A percentile compares a stretch with the other conserved stretches of the same genome.
These are phyloP conservation scores for Noctua janthe DNA, from an alignment of 2,888 invertebrate species.

Conservation along the genomic window DNA sequence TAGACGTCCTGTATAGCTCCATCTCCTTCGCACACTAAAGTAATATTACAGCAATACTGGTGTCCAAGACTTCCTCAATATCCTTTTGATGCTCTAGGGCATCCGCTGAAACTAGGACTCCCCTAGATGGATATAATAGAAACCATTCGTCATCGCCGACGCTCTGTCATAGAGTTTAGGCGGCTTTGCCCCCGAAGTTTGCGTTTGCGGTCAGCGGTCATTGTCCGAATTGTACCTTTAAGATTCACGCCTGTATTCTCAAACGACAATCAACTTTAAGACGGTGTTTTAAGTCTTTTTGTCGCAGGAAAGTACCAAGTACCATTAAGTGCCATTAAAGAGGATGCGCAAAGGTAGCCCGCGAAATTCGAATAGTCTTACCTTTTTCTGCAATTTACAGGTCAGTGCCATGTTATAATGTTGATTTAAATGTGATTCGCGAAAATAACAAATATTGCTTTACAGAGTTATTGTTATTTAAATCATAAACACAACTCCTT, in stretches of 20 bases:
- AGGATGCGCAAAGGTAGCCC: background rate
- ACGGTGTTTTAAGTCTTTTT: background rate
- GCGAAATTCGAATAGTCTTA: background rate
- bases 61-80: too few species aligned
- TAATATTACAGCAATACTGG: too few species aligned
- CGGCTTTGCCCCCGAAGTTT: background rate
- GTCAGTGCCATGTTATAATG: background rate
- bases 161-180: background rate
- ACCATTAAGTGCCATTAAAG: background rate
- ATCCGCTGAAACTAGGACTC: background rate
- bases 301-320: background rate
- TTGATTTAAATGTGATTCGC: background rate
- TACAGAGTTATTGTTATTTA: background rate
- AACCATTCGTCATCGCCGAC: background rate
- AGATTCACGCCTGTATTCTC: slow-evolving; percentile 2
- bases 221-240: background rate
- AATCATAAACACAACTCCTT: background rate
- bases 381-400: background rate
- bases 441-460: background rate
- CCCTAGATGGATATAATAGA: background rate
- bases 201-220: background rate
- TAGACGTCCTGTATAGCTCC: too few species aligned
- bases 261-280: background rate
- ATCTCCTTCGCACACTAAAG: too few species aligned
- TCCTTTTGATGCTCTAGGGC: too few species aligned